Conservation (phyloP, 64 coral and sea anemone species). For the Montipora cactus region DNA sequence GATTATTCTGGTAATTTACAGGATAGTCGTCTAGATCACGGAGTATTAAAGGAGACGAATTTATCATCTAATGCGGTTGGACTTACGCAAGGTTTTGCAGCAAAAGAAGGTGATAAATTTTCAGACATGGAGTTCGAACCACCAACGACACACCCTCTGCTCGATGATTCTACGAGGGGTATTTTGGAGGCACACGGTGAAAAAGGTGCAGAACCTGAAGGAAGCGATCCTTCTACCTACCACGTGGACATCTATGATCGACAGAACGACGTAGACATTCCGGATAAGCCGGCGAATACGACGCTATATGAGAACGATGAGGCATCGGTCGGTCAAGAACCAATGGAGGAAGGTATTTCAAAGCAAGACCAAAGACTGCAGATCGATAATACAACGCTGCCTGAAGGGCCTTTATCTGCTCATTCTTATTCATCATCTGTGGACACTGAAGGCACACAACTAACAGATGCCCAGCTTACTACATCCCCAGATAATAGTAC, state of each 20-base stretch:
- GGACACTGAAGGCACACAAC: not conserved
- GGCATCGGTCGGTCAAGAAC: not conserved
- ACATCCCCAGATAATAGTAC: not conserved
- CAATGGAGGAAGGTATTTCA: not conserved
- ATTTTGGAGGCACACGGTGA: not conserved
- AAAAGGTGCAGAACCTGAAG: not conserved
- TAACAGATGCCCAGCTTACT: not conserved
- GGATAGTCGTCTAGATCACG: not conserved
- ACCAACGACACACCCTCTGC: not conserved
- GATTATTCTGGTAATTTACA: not conserved
- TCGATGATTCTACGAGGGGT: not conserved
- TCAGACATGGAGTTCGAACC: not conserved
- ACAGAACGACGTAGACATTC: not conserved
- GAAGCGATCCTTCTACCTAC: not conserved
- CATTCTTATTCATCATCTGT: not conserved
- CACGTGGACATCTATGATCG: not conserved
- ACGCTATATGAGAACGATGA: not conserved
- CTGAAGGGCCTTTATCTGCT: not conserved
- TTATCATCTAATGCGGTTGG: not conserved
- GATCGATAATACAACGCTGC: not conserved
- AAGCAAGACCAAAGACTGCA: not conserved
- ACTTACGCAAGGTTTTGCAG: not conserved
- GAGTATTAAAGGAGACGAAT: not conserved
- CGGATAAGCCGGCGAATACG: not conserved
- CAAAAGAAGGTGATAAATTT: not conserved